A percentile compares a stretch with the other conserved stretches of the same genome.
phyloP scores from a whole-genome alignment of 1,140 invertebrate species.

The Bacillus rossius region DNA sequence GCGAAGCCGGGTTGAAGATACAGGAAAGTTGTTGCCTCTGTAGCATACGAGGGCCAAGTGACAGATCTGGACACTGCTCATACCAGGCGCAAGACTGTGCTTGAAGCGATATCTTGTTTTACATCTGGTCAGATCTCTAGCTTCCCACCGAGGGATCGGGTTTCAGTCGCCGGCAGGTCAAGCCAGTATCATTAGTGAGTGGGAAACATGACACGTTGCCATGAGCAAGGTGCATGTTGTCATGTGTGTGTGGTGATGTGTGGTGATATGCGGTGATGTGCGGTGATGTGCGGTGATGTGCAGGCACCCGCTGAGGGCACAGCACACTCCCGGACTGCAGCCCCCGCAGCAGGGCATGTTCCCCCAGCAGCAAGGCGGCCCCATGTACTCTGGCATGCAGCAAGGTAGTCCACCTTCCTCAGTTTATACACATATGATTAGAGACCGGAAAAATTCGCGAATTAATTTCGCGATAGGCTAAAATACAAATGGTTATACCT shows the following conservation, averaged over 20 bases:
- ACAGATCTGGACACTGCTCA: too few species aligned
- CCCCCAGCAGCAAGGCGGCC: slow-evolving; percentile 33
- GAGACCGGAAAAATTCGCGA: too few species aligned
- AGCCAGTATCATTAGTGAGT: not conserved
- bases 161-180: too few species aligned
- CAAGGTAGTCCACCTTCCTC: slow-evolving; percentile 35
- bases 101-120: too few species aligned
- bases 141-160: too few species aligned
- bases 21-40: not conserved
- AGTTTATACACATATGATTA: too few species aligned
- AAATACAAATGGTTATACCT: too few species aligned
- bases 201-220: not conserved
- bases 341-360: slow-evolving; percentile 40
- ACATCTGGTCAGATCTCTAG: too few species aligned
- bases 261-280: not conserved
- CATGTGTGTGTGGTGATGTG: not conserved
- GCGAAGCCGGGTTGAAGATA: too few species aligned
- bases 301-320: slow-evolving; percentile 47
- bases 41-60: too few species aligned
- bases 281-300: slow-evolving; percentile 22
- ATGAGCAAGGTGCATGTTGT: not conserved
- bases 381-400: slow-evolving; percentile 49
- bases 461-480: too few species aligned
- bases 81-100: too few species aligned
- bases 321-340: slow-evolving; percentile 25